phyloP scores from a whole-genome alignment of 2,113 vertebrate genomes.

The Xiphorhynchus elegans region DNA sequence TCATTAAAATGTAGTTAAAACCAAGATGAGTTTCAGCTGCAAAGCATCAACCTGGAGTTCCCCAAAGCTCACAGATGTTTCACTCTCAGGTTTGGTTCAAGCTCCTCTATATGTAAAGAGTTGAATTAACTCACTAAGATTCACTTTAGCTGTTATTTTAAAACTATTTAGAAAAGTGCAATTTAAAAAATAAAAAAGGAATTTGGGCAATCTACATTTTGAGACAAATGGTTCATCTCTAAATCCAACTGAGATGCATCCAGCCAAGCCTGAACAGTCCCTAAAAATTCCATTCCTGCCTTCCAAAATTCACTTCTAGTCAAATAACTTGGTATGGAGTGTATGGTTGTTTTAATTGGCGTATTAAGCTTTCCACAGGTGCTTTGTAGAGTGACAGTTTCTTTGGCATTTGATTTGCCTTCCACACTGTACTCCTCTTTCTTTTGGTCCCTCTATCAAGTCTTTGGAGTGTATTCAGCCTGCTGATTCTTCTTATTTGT shows the following conservation, averaged over 20 bases:
- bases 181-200: not conserved
- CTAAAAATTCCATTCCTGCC: not conserved
- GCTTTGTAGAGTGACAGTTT: not conserved
- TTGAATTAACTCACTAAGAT: not conserved
- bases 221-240: not conserved
- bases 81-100: conserved; percentile 6
- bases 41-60: conserved; percentile 10
- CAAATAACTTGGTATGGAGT: not conserved
- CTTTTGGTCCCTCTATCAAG: not conserved
- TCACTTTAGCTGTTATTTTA: not conserved
- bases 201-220: not conserved
- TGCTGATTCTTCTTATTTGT: not conserved
- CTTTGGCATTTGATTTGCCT: not conserved
- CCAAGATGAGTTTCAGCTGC: conserved; percentile 8
- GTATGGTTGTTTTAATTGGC: not conserved
- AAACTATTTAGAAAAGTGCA: not conserved
- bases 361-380: not conserved
- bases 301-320: not conserved
- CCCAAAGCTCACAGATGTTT: conserved; percentile 18
- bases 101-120: not conserved
- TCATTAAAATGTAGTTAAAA: conserved; percentile 8
- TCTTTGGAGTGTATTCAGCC: accelerated
- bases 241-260: not conserved
- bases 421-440: not conserved
- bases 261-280: not conserved